A percentile compares a stretch with the other conserved stretches of the same genome.
phyloP scores from a whole-genome alignment of 2,113 vertebrate genomes.

The Oostethus manadensis region DNA sequence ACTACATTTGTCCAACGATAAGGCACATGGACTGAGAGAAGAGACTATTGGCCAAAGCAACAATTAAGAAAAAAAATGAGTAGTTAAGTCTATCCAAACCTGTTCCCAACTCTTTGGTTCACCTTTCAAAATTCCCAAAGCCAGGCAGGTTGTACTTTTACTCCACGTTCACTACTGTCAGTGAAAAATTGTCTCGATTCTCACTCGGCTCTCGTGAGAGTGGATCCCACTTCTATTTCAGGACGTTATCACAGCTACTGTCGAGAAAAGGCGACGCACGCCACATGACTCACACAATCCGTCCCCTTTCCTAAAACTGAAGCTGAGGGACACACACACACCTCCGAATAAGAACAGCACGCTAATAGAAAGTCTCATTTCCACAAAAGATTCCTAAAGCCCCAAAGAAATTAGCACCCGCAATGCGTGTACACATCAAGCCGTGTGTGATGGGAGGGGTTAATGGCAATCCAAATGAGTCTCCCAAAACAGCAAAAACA shows the following conservation, averaged over 20 bases:
- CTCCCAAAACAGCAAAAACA: constrained; percentile 24
- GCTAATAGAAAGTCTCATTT: constrained; percentile 44
- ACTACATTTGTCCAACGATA: constrained; percentile 34
- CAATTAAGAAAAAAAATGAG: constrained; percentile 31
- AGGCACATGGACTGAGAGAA: constrained; percentile 53
- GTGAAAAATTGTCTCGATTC: constrained; percentile 52
- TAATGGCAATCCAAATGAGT: constrained; percentile 27
- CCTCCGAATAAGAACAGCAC: constrained; percentile 56
- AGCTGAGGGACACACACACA: constrained; percentile 47
- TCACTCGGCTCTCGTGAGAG: constrained; percentile 58
- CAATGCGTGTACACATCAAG: constrained; percentile 14
- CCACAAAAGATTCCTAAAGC: constrained; percentile 39
- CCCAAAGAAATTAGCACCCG: constrained; percentile 55
- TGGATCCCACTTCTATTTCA: constrained; percentile 52
- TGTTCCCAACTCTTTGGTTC: constrained; percentile 10
- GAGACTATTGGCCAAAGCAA: constrained; percentile 29
- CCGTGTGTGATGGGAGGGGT: constrained; percentile 1
- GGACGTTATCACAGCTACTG: constrained; percentile 48
- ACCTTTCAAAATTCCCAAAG: constrained; percentile 24
- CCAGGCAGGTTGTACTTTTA: constrained; percentile 9
- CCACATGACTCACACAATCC: constrained; percentile 50
- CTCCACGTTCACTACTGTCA: constrained; percentile 17
- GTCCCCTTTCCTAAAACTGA: constrained; percentile 34
- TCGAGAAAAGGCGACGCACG: constrained; percentile 35
- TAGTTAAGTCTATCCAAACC: neutral